These are phyloP conservation scores for Cinclus cinclus DNA, from an alignment of 2,113 vertebrate species.

Conservation along the genomic window DNA sequence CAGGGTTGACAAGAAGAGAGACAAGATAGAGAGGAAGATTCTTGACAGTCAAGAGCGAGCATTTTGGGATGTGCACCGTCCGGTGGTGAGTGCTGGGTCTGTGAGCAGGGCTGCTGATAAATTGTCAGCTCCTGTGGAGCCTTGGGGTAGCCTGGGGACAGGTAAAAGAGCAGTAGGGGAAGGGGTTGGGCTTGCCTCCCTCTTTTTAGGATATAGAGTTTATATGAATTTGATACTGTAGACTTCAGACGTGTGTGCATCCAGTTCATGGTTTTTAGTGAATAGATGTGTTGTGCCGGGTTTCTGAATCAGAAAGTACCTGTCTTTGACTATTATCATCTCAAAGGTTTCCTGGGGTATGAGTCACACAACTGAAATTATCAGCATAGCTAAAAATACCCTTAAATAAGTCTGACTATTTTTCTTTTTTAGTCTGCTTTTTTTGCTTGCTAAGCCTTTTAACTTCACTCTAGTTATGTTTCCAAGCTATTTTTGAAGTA, in stretches of 20 bases:
- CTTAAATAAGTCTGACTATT: not conserved
- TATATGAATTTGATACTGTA: not conserved
- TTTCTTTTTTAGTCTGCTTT: not conserved
- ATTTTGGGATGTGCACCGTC: slow-evolving; percentile 97
- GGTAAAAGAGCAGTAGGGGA: not conserved
- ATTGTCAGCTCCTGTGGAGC: not conserved
- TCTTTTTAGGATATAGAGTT: not conserved
- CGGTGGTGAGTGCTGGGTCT: slow-evolving; percentile 84
- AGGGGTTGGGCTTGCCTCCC: not conserved
- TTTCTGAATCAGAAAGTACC: not conserved
- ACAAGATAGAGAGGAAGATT: slow-evolving; percentile 98
- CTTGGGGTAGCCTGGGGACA: not conserved
- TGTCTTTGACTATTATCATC: not conserved
- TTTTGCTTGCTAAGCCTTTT: slow-evolving; percentile 1
- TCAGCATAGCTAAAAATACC: not conserved
- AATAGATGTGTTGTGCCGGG: not conserved
- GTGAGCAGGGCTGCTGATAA: not conserved
- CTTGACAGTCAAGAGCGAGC: slow-evolving; percentile 97
- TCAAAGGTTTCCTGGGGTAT: not conserved
- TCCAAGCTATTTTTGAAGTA: not conserved
- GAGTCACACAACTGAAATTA: not conserved
- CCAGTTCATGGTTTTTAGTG: not conserved
- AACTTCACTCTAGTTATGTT: not conserved
- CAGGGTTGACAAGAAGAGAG: slow-evolving; percentile 98
- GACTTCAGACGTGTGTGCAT: not conserved